Base-by-base conservation (phyloP, 2,113 vertebrate genomes). In the Eira barbara region DNA sequence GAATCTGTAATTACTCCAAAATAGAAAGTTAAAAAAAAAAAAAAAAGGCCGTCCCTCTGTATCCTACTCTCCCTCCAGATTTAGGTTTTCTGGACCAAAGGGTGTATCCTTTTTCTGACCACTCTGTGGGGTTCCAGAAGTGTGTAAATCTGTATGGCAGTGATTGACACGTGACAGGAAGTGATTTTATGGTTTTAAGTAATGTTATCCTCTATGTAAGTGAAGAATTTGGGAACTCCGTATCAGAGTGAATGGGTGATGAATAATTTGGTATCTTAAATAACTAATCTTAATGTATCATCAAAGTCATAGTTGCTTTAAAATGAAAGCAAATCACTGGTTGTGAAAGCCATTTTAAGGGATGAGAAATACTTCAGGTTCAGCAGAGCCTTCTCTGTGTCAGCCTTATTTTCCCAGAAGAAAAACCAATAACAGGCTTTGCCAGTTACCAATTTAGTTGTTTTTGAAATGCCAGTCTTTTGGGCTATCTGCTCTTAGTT, bases 391-490 rank as follows among this genome's bases (percentile, higher is more conserved):
- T 91, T 89, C 65, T 39, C 27, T 96, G 85, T 69, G 85, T 96
- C 71, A 95, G 71, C 45, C 79, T 79, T 27, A 45, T 91, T 96
- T 95, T 95, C 78, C 95, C 78, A 52, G 90, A 96, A 96, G 89
- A 67, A 93, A 91, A 93, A 55, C 76, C 92, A 79, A 47, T 76
- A 88, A 55, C 8, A 74, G 25, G 10, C 39, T 95, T 88, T 95
- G 20, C 49, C 63, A 84, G 81, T 76, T 86, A 55, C 7, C 36
- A 89, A 34, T 88, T 94, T 80, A 94, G n/a, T 59, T 95, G 57
- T 76, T 97, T 85, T 94, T 86, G 78, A 94, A 88, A 94, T 78
- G 63, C 34, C 95, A 71, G 80, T 85, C n/a, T 84, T 92, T 84
- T 39, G 81, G 34, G 12, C 86, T 95, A 81, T 76, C 45, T 78